Evolutionary conservation across 1,140 invertebrate genomes (phyloP).

Genomic region (Leptoteleia sp.): DNA sequence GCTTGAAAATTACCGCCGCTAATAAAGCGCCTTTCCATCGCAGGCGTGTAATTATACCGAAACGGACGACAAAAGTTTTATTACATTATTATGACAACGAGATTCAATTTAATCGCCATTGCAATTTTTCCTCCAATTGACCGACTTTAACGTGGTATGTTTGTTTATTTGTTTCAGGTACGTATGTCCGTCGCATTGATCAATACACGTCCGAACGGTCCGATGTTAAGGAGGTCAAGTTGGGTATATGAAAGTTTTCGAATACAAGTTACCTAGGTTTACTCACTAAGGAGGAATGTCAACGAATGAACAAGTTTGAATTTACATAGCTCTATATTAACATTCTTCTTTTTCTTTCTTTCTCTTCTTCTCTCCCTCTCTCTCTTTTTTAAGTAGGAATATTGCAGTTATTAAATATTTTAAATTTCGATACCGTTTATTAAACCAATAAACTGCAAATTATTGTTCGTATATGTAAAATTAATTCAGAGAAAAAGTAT

Average conservation of each 20-base stretch:
- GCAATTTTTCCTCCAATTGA: no score
- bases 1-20: neutral
- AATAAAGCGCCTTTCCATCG: neutral
- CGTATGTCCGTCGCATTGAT: constrained; percentile 6
- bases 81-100: neutral
- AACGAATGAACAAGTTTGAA: no score
- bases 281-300: neutral
- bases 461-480: no score
- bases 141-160: neutral
- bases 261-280: neutral
- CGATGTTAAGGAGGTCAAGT: neutral
- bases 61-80: neutral
- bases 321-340: no score
- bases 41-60: neutral
- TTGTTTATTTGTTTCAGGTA: constrained; percentile 30
- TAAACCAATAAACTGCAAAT: no score
- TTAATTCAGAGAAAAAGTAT: no score
- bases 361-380: no score
- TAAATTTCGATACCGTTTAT: no score
- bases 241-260: neutral
- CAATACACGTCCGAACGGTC: neutral
- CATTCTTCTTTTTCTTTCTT: no score
- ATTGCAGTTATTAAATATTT: no score
- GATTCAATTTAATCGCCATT: neutral
- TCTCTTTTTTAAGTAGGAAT: no score